Evolutionary conservation across 2,888 invertebrate genomes (phyloP), one percentile per base, ranked within the genome.

Genomic region (Cerastoderma edule): DNA sequence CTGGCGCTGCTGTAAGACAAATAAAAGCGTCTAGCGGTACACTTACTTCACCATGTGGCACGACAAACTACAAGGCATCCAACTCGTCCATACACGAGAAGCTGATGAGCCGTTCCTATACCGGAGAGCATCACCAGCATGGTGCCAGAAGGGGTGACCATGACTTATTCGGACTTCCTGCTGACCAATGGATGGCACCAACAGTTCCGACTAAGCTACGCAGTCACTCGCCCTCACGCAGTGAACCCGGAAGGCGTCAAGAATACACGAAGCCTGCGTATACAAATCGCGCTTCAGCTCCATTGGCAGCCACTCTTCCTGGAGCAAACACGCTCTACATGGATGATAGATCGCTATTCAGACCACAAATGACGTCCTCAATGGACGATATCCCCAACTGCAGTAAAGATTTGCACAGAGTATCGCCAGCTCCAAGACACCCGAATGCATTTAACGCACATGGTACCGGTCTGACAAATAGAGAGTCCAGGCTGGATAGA

Each of bases 161-260:
- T n/a, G 53, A 24, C 13, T 6, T 27, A 24, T 10, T 60, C 8
- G 24, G 10, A 16, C 35, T 60, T 35, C 60, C 39, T 13, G 39
- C 60, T 3, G 60, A 39, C 24, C 60, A 60, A n/a, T 60, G 60
- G 60, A 60, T 60, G 22, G 60, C 60, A 32, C 60, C 35, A 8
- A 60, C 60, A 1, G 35, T 60, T 6, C 16, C 60, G n/a, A 60
- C 60, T 10, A 60, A 60, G 27, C 60, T 60, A 24, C 60, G 39
- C 0, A 8, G 22, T 3, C 8, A 32, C 19, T 60, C 60, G 2
- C 35, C 60, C 16, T 24, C 1, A 22, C 2, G 50, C 24, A 13
- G 5, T 19, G 24, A 60, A 13, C 60, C n/a, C n/a, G n/a, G n/a
- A n/a, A n/a, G n/a, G n/a, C n/a, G n/a, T n/a, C n/a, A n/a, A n/a